Evolutionary conservation across 2,888 invertebrate species (phyloP), one percentile per base, ranked within the genome.

Genomic region (Busseola fusca): DNA sequence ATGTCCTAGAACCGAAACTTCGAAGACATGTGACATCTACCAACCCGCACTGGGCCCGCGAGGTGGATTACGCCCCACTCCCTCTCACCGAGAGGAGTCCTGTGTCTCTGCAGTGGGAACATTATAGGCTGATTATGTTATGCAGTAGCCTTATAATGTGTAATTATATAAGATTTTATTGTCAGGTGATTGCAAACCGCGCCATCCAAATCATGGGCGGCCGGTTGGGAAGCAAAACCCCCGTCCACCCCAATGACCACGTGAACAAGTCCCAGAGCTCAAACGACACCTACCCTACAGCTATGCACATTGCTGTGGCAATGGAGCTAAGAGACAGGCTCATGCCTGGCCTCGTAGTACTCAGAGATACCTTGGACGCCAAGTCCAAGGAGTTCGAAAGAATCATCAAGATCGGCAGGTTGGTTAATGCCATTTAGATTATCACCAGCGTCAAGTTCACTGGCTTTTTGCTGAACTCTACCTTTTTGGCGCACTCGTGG

Each of bases 161-260:
- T 25, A 12, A 25, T 42, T 34, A 21, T 25, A 50, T n/a, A 27
- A 14, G 12, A 54, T 30, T 10, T 73, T 50, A 37, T 52, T 64
- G 3, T n/a, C 88, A 97, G 97, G 97, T 98, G 0, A 98, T 99
- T 71, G 97, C 98, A 67, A 99, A 99, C 94, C 96, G 98, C 63
- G 99, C 99, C 0, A 99, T 99, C 88, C 98, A 99, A 92, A 92
- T 98, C 69, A 87, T 98, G 63, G 98, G 98, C 16, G 99, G 99
- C 7, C 96, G 97, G 86, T 96, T 99, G 27, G 99, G 99, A 69
- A 98, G 98, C 64, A 99, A 99, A 92, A 96, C 94, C n/a, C 99
- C 99, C 0, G 99, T 99, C 0, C 99, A 99, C 92, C 99, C 99
- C 0, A 99, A 99, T 93, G 99, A 99, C 92, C 99, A 99, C 95